Evolutionary conservation across 2,113 vertebrate genomes (phyloP), one percentile per base, ranked within the genome.

Genomic region (Nansenia antarctica): DNA sequence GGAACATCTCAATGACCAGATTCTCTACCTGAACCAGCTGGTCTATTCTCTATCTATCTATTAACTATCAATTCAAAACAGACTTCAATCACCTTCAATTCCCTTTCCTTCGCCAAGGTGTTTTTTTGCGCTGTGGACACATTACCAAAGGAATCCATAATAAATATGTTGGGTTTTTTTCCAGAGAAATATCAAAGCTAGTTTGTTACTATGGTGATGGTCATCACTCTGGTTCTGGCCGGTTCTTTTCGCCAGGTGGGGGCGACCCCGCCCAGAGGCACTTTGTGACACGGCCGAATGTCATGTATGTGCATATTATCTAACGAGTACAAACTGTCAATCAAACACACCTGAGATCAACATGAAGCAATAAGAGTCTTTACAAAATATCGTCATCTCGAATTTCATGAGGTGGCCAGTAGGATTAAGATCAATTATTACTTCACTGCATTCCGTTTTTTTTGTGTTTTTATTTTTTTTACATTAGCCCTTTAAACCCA

Each of bases 401-500:
- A 72, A 80, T 68, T 76, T 61, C 74, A 52, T 24, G 64, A 74
- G 60, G 62, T 74, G 81, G 83, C 57, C 67, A 73, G 68, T 47
- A 70, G 77, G 75, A 78, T 74, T 80, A 68, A 73, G 64, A 80
- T 78, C 65, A 67, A 79, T 88, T 83, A 87, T 89, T 84, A 86
- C 63, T 78, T 15, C 52, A 77, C 63, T 73, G 70, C 66, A 74
- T 67, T 47, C 67, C 65, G 70, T 77, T 29, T 32, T 54, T 31
- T 72, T 69, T 57, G 85, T 86, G 68, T 86, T 84, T 85, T 90
- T 49, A 49, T 6, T 49, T 49, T 49, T 14, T 7, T n/a, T 49
- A 81, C 89, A 88, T 89, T 89, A 94, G 92, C 92, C 93, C 93
- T 94, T 87, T 82, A 87, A 87, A 88, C 77, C 91, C 74, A 85